A percentile compares a stretch with the other conserved stretches of the same genome.
phyloP scores from a whole-genome alignment of 2,888 invertebrate species.

The Notodonta dromedarius region DNA sequence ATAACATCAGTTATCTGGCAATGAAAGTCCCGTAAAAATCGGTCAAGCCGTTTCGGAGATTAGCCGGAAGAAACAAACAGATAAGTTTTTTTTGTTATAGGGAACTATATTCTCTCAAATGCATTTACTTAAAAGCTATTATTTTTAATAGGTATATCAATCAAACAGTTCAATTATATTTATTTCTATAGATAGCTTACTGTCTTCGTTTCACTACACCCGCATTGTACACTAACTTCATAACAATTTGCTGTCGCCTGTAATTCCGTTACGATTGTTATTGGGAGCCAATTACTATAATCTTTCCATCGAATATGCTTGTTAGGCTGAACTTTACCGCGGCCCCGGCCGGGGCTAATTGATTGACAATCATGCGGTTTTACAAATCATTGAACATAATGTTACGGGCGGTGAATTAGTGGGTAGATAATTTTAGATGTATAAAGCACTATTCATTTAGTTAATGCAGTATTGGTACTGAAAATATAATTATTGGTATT shows the following conservation, averaged over 20 bases:
- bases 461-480: not conserved
- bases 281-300: conserved; percentile 26
- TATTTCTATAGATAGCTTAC: conserved; percentile 11
- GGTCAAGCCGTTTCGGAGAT: too few species aligned
- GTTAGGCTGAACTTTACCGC: conserved; percentile 29
- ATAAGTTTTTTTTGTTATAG: too few species aligned
- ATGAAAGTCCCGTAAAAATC: too few species aligned
- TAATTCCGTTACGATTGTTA: conserved; percentile 35
- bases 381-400: conserved; percentile 31
- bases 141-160: too few species aligned
- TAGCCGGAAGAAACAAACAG: too few species aligned
- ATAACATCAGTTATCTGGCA: too few species aligned
- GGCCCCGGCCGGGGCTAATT: conserved; percentile 27
- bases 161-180: too few species aligned
- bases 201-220: conserved; percentile 9
- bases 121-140: too few species aligned
- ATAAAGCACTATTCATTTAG: not conserved
- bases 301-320: conserved; percentile 33
- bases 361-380: conserved; percentile 35
- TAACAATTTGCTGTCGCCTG: conserved; percentile 40
- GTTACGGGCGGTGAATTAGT: conserved; percentile 8
- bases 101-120: too few species aligned
- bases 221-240: conserved; percentile 34
- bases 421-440: conserved; percentile 16
- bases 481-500: not conserved